Percentiles rank a stretch among this genome's conserved stretches.
Evolutionary conservation across 2,797 vertebrate genomes (phyloP).

Genomic region (Amblyraja radiata): DNA sequence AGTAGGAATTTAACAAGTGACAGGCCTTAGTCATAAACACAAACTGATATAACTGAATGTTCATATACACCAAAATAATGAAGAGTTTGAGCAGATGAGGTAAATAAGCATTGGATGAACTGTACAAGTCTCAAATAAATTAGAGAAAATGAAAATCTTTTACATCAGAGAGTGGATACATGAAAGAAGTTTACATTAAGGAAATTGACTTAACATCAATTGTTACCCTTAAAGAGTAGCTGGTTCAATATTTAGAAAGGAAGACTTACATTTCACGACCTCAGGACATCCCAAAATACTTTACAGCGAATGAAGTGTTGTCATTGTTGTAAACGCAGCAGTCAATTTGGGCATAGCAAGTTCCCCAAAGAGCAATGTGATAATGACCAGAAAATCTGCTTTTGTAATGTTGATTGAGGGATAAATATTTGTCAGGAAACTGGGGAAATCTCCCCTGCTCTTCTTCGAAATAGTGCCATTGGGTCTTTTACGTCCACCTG

Average conservation of each 20-base stretch:
- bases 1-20: background rate
- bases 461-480: too few relatives aligned
- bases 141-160: background rate
- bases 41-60: background rate
- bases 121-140: background rate
- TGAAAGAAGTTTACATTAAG: background rate
- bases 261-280: too few relatives aligned
- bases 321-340: too few relatives aligned
- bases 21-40: background rate
- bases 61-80: background rate
- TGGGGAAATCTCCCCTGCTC: too few relatives aligned
- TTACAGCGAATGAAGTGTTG: too few relatives aligned
- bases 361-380: too few relatives aligned
- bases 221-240: background rate
- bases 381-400: too few relatives aligned
- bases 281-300: too few relatives aligned
- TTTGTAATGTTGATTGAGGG: too few relatives aligned
- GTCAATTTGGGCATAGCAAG: too few relatives aligned
- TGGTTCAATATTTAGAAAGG: constrained; percentile 8
- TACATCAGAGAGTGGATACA: background rate
- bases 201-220: background rate
- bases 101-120: background rate
- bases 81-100: background rate
- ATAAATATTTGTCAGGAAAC: too few relatives aligned
- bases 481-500: too few relatives aligned